Evolutionary conservation across 2,888 invertebrate species (phyloP).

Genomic region (Colostygia pectinataria): DNA sequence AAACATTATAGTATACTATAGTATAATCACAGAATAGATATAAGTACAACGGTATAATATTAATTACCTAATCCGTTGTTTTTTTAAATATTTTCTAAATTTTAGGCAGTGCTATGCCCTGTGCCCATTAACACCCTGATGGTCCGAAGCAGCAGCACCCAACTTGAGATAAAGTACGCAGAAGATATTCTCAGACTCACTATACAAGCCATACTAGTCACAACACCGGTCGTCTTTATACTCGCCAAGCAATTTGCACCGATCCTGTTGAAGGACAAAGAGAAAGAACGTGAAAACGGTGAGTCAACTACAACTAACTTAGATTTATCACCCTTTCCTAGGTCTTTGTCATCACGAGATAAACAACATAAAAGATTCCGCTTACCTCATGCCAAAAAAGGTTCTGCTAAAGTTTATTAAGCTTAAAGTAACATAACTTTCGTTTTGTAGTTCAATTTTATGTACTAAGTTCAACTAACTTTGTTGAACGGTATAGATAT

Average conservation of each 20-base stretch:
- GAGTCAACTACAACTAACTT: slow-evolving; percentile 14
- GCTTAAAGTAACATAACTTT: too few relatives aligned
- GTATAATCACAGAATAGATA: too few relatives aligned
- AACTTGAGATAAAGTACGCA: slow-evolving; percentile 52
- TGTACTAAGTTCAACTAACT: too few relatives aligned
- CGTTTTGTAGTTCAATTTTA: too few relatives aligned
- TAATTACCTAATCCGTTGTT: neutral
- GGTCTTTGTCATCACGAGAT: neutral
- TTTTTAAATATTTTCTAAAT: slow-evolving; percentile 20
- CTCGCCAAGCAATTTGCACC: slow-evolving; percentile 65
- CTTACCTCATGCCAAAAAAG: too few relatives aligned
- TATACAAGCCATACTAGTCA: slow-evolving; percentile 65
- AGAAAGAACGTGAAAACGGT: slow-evolving; percentile 41
- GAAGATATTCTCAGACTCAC: slow-evolving; percentile 57
- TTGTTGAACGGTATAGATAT: too few relatives aligned
- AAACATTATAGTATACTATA: too few relatives aligned
- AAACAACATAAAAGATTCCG: neutral
- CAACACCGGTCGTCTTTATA: slow-evolving; percentile 67
- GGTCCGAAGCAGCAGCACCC: slow-evolving; percentile 35
- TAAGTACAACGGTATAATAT: too few relatives aligned
- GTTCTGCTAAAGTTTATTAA: too few relatives aligned
- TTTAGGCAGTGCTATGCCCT: slow-evolving; percentile 84
- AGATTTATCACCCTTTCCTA: neutral
- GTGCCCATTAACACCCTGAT: slow-evolving; percentile 74
- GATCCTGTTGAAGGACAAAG: slow-evolving; percentile 48